Percentiles rank a stretch among this genome's conserved stretches.
Conservation (phyloP, 2,797 vertebrate genomes). For the Apodemus agrarius region DNA sequence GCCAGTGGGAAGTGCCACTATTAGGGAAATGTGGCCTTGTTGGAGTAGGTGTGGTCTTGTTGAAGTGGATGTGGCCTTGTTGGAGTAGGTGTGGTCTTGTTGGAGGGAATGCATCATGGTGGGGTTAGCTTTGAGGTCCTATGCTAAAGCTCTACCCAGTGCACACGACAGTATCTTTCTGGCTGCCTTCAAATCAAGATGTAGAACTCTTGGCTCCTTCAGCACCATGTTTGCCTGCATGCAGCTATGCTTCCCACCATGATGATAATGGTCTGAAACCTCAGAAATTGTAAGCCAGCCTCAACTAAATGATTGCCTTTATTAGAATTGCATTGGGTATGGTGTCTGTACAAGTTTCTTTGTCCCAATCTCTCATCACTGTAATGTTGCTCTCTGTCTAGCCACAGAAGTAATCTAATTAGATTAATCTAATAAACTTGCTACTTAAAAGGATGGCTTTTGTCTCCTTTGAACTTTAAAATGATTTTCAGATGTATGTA, state of each 20-base stretch:
- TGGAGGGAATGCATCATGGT: no score
- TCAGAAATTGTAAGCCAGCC: background rate
- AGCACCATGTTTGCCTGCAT: no score
- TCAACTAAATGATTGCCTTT: background rate
- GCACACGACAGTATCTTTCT: no score
- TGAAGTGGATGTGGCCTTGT: no score
- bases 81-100: no score
- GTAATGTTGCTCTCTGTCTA: background rate
- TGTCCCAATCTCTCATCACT: background rate
- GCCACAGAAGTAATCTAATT: background rate
- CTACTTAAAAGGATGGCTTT: background rate
- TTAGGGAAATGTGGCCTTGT: background rate
- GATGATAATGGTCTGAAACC: background rate
- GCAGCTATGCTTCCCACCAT: background rate
- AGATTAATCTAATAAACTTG: background rate
- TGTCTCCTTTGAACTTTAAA: background rate
- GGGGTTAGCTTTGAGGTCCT: no score
- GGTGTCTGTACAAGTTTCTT: background rate
- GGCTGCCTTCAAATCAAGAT: no score
- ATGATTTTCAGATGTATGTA: background rate
- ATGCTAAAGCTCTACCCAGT: no score
- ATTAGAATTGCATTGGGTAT: background rate
- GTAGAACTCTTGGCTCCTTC: no score
- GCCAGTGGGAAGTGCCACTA: background rate
- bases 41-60: no score